Base-by-base conservation (phyloP, 2,797 vertebrate genomes). In the Cheirogaleus major region DNA sequence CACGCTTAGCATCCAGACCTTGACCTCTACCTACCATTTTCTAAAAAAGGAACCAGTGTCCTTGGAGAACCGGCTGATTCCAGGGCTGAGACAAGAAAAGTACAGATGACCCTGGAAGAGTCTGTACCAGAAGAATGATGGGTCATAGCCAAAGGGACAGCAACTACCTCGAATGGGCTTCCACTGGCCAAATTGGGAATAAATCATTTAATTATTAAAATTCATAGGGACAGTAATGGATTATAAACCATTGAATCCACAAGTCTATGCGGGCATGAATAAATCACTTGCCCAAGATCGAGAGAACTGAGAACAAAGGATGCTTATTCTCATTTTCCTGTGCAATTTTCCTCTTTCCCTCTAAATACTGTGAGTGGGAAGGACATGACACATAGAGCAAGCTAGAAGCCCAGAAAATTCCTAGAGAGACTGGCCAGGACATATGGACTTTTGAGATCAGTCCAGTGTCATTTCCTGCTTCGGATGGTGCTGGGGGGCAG, bases 361-460 rank as follows among this genome's bases (percentile, higher is more conserved):
- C 75, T 2, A 25, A 57, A 75, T 48, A 13, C 25, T 27, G 27
- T n/a, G 52, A 93, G 65, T 79, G 75, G 75, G 75, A 88, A 95
- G 83, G 35, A 80, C 75, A 43, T 50, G 91, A 91, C 79, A 88
- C 84, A 73, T 0, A n/a, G 48, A 91, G 30, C 81, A 81, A 94
- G 73, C 43, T n/a, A 27, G 43, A 65, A 45, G 59, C 82, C 95
- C 90, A 41, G 88, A 87, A 89, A 94, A 93, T 96, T 95, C 96
- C 97, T 97, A 92, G 92, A 97, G 93, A 97, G 93, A 80, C 70
- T 25, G 6, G 43, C 89, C 72, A 90, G 92, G 90, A 96, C 93
- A 61, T 91, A 79, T 1, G 75, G 80, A 72, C 96, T 94, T 87
- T 69, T 75, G 93, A 91, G 78, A 76, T 84, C 86, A 38, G 57